Conservation (phyloP, 2,113 vertebrate species). For the Sminthopsis crassicaudata region DNA sequence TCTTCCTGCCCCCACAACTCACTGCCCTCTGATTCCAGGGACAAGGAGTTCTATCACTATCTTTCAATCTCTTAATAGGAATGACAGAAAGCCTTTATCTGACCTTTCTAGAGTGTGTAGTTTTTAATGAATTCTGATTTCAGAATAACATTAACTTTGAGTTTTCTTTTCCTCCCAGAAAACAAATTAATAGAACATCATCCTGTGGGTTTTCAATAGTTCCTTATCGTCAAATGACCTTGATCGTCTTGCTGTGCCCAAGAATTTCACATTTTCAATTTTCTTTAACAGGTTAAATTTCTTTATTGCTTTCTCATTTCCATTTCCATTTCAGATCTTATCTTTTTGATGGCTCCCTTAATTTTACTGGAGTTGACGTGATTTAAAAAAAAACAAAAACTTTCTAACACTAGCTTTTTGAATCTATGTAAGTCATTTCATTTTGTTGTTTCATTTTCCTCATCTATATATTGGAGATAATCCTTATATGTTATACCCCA, state of each 20-base stretch:
- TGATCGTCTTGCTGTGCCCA: background rate
- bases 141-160: constrained; percentile 24
- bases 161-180: constrained; percentile 30
- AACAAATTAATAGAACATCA: background rate
- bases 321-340: background rate
- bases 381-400: background rate
- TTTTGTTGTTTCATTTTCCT: background rate
- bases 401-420: background rate
- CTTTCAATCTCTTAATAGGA: constrained; percentile 31
- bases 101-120: background rate
- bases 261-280: background rate
- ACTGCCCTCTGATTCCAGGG: background rate
- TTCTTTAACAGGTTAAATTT: constrained; percentile 36
- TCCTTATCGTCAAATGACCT: constrained; percentile 2
- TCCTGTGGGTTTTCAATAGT: constrained; percentile 19
- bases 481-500: background rate
- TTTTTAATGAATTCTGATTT: constrained; percentile 40
- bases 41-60: background rate
- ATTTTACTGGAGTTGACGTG: background rate
- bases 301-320: background rate
- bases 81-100: constrained; percentile 4
- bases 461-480: background rate
- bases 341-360: background rate
- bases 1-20: background rate
- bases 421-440: background rate